These are phyloP conservation scores for Nibea albiflora DNA, from an alignment of 2,113 vertebrate genomes.

Conservation along the genomic window DNA sequence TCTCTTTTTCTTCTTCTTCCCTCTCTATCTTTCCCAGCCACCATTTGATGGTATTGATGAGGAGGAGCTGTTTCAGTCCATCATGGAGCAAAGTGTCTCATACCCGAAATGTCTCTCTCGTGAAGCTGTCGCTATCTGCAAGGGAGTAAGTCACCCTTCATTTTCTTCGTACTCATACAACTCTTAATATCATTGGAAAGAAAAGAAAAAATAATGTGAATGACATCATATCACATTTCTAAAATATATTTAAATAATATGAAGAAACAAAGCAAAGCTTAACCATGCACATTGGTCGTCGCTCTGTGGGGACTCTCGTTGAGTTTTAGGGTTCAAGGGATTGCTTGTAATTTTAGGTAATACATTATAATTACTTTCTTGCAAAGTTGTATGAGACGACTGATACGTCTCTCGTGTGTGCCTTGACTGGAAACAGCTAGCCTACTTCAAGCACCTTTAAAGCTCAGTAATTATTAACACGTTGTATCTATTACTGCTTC, in stretches of 20 bases:
- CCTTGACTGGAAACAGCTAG: background rate
- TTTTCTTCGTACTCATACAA: background rate
- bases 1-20: background rate
- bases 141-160: constrained; percentile 85
- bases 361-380: too few relatives aligned
- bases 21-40: constrained; percentile 78
- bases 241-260: constrained; percentile 1
- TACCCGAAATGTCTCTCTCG: constrained; percentile 92
- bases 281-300: background rate
- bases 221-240: background rate
- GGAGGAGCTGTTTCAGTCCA: constrained; percentile 93
- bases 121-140: constrained; percentile 93
- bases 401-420: background rate
- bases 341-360: too few relatives aligned
- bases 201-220: background rate
- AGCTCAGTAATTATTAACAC: background rate
- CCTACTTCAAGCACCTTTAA: background rate
- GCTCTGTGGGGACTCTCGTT: background rate
- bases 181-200: constrained; percentile 5
- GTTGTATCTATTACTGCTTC: background rate
- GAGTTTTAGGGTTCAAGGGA: background rate
- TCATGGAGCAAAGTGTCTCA: constrained; percentile 91
- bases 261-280: background rate
- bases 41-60: constrained; percentile 93
- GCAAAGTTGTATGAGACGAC: background rate